phyloP scores from a whole-genome alignment of 2,797 vertebrate genomes.

The Gymnopithys bicolor region DNA sequence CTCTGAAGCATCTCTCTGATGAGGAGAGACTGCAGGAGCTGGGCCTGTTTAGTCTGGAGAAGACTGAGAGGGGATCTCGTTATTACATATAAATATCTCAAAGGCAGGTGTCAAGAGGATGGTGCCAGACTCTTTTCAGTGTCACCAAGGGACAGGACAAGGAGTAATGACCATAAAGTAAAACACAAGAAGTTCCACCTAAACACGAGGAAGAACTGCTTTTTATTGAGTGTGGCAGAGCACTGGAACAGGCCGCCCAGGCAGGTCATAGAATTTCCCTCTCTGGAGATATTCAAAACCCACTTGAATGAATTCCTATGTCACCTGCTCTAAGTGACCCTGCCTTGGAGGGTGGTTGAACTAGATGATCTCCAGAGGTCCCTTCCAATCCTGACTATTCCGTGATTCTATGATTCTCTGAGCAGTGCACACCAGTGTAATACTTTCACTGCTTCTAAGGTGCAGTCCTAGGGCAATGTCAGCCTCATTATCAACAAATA shows the following conservation, averaged over 20 bases:
- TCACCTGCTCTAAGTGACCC: neutral
- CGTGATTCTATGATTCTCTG: neutral
- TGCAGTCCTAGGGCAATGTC: neutral
- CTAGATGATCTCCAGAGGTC: neutral
- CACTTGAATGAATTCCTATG: neutral
- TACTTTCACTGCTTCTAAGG: neutral
- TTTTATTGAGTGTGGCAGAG: neutral
- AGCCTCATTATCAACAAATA: neutral
- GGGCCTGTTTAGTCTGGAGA: neutral
- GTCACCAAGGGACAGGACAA: neutral
- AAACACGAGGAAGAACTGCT: neutral
- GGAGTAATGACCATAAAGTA: neutral
- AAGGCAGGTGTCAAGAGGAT: neutral
- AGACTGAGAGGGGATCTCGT: neutral
- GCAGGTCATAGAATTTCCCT: neutral
- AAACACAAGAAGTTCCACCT: neutral
- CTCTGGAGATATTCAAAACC: neutral
- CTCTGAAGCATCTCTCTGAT: neutral
- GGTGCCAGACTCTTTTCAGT: neutral
- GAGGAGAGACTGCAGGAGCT: neutral
- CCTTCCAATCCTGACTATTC: neutral
- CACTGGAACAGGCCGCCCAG: neutral
- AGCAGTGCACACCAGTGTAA: neutral
- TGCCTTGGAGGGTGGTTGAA: neutral
- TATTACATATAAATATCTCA: neutral